phyloP scores from a whole-genome alignment of 2,797 vertebrate genomes.

The Clamator glandarius region DNA sequence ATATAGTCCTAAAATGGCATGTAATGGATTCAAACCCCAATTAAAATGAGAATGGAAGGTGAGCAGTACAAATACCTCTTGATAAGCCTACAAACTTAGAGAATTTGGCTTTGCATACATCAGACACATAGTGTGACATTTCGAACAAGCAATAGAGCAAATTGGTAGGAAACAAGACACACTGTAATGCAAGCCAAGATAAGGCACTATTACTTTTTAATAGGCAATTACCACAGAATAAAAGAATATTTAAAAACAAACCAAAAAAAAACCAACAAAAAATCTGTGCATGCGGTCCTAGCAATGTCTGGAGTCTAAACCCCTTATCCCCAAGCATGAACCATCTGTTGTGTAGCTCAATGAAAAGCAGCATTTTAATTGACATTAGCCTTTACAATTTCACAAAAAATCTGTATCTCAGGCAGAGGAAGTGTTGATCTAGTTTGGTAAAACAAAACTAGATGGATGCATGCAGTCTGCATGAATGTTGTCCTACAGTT shows the following conservation, averaged over 20 bases:
- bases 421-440: not conserved
- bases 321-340: not conserved
- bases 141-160: not conserved
- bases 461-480: not conserved
- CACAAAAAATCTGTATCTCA: not conserved
- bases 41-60: not conserved
- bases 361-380: not conserved
- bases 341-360: not conserved
- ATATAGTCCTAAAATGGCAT: not conserved
- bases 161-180: not conserved
- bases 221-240: not conserved
- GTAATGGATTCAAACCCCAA: not conserved
- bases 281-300: not conserved
- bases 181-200: not conserved
- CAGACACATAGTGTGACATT: not conserved
- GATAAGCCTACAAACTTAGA: not conserved
- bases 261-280: not conserved
- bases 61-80: not conserved
- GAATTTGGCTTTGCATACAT: not conserved
- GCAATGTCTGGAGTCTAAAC: not conserved
- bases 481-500: not conserved
- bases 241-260: not conserved
- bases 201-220: not conserved
- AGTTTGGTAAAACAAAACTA: not conserved
- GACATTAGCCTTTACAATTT: not conserved